A percentile compares a stretch with the other conserved stretches of the same genome.
phyloP scores from a whole-genome alignment of 23 tunicate genomes.

The Halocynthia aurantium region DNA sequence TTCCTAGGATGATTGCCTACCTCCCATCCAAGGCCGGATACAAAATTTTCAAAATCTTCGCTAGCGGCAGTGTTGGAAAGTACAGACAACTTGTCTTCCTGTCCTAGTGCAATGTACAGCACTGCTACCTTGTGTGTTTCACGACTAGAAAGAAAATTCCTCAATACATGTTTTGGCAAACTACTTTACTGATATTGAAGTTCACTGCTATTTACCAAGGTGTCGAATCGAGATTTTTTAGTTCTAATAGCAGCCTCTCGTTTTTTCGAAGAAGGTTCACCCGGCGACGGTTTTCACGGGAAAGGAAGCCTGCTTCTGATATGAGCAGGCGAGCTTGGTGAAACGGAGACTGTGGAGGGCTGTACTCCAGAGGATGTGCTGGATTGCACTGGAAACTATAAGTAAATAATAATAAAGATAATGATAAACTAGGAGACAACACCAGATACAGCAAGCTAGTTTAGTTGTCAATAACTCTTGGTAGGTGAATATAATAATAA shows the following conservation, averaged over 20 bases:
- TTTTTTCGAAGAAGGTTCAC: conserved; percentile 62
- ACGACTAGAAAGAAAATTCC: conserved; percentile 34
- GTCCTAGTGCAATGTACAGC: conserved; percentile 80
- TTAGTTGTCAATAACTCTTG: no score
- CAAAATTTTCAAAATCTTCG: conserved; percentile 76
- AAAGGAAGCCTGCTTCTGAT: conserved; percentile 69
- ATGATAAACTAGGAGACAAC: background rate
- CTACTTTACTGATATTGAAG: background rate
- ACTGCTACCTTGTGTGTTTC: conserved; percentile 98
- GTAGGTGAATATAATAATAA: background rate
- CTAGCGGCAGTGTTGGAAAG: conserved; percentile 93
- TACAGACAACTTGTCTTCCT: conserved; percentile 82
- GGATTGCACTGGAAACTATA: conserved; percentile 40
- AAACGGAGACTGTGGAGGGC: conserved; percentile 36
- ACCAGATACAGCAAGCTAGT: background rate
- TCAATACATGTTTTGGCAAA: background rate
- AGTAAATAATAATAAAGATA: background rate
- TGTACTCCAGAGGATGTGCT: conserved; percentile 19
- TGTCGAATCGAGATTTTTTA: conserved; percentile 81
- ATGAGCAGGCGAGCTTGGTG: conserved; percentile 72
- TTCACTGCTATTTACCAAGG: conserved; percentile 35
- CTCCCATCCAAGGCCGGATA: conserved; percentile 93
- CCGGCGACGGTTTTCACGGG: conserved; percentile 71
- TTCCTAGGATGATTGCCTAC: conserved; percentile 10
- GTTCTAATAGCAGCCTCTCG: conserved; percentile 80